These are phyloP conservation scores for Callipepla squamata DNA, from an alignment of 2,113 vertebrate species.

Conservation along the genomic window DNA sequence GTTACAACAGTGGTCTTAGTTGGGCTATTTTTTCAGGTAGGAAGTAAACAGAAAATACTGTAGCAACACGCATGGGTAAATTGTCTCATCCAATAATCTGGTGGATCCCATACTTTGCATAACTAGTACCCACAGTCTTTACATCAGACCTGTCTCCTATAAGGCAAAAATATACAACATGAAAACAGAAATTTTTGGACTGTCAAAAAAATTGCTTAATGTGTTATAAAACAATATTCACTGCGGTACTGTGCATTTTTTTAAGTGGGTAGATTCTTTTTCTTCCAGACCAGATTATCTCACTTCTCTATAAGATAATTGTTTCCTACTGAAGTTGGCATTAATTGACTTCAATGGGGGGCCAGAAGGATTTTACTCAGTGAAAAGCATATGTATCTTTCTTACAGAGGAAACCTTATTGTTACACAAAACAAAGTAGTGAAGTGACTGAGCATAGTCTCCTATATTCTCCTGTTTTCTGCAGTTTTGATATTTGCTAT, in stretches of 20 bases:
- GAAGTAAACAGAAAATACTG: neutral
- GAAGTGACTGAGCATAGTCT: neutral
- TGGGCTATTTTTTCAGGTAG: rapidly evolving
- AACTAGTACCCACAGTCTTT: neutral
- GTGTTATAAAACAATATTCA: neutral
- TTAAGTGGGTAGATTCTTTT: neutral
- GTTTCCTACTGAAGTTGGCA: neutral
- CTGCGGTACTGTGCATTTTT: neutral
- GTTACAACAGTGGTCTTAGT: neutral
- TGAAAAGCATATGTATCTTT: neutral
- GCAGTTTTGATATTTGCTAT: neutral
- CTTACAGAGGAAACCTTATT: neutral
- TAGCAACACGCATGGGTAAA: neutral
- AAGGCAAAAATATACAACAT: neutral
- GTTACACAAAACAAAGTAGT: neutral
- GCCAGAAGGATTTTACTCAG: neutral
- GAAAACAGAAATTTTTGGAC: neutral
- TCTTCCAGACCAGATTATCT: neutral
- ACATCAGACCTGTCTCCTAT: neutral
- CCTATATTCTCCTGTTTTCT: neutral
- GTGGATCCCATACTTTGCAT: rapidly evolving
- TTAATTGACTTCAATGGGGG: neutral
- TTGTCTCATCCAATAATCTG: rapidly evolving
- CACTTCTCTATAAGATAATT: neutral
- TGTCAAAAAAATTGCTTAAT: neutral